Conservation (phyloP, 2,888 invertebrate species). For the Plusia festucae region DNA sequence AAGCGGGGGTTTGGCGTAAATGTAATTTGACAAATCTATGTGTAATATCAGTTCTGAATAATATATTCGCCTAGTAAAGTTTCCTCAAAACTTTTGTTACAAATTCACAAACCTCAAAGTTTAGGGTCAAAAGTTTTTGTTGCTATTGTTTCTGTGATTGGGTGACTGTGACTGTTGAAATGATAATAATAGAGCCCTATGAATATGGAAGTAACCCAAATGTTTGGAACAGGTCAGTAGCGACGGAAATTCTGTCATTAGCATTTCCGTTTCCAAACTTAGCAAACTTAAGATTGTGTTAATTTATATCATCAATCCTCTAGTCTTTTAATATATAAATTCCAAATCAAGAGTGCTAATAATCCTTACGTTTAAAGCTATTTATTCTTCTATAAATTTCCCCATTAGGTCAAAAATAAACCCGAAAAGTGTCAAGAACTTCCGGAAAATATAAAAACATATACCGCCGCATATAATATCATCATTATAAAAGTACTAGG, state of each 20-base stretch:
- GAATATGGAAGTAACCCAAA: conserved; percentile 22
- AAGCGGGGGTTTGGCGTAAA: conserved; percentile 44
- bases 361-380: neutral
- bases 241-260: conserved; percentile 1
- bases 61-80: conserved; percentile 41
- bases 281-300: neutral
- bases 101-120: conserved; percentile 45
- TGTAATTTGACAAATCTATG: conserved; percentile 55
- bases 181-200: conserved; percentile 30
- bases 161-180: conserved; percentile 28
- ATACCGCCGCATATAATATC: conserved; percentile 25
- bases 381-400: neutral
- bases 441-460: conserved; percentile 11
- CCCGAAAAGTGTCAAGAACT: neutral
- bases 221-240: conserved; percentile 8
- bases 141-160: conserved; percentile 46
- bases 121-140: conserved; percentile 40
- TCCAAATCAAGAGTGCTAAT: too few species aligned
- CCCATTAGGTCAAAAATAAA: neutral
- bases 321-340: neutral
- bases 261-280: conserved; percentile 6
- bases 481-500: conserved; percentile 56
- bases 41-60: conserved; percentile 50
- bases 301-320: neutral
- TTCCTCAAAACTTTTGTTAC: conserved; percentile 39